Evolutionary conservation across 2,113 vertebrate genomes (phyloP), one percentile per base, ranked within the genome.

Genomic region (Trochalopteron elliotii): DNA sequence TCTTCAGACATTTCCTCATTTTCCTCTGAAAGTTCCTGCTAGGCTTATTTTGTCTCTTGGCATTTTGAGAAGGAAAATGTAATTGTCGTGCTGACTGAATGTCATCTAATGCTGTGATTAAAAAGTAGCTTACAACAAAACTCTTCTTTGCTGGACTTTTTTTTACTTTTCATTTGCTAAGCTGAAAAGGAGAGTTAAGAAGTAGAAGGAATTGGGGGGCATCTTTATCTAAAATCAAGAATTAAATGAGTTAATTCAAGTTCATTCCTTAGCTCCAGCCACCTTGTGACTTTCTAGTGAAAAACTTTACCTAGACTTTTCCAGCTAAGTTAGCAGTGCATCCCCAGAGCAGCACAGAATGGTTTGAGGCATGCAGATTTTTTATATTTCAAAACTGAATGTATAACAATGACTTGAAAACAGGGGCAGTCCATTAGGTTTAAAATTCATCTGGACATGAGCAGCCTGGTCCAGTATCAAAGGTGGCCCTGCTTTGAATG

Each of bases 61-160:
- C 49, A 59, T 65, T 95, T 89, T 86, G 89, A 83, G 68, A 96
- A 84, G 74, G 64, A 93, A 93, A 89, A 77, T 75, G 83, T 85
- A 88, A 94, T 88, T 2, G 0, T 92, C 68, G 13, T 78, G 72
- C 56, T 86, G 83, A 89, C 83, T 84, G 64, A 95, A 80, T 84
- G 63, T 76, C 81, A 83, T 89, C 63, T 80, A 93, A 80, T 3
- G 24, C 69, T 10, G 1, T 89, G 78, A 94, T 94, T 96, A 94
- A 94, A 96, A 94, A 67, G 57, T 78, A 92, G 84, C 55, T 95
- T 95, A 40, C 55, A 85, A 79, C 33, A 72, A 65, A 83, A 65
- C 61, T 75, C 28, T 86, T 81, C 68, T 63, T 91, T 83, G 84
- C 74, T 10, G 7, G 72, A 67, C 60, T 89, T 80, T 21, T 94